phyloP scores from a whole-genome alignment of 2,888 invertebrate genomes.

The Eupithecia dodoneata region DNA sequence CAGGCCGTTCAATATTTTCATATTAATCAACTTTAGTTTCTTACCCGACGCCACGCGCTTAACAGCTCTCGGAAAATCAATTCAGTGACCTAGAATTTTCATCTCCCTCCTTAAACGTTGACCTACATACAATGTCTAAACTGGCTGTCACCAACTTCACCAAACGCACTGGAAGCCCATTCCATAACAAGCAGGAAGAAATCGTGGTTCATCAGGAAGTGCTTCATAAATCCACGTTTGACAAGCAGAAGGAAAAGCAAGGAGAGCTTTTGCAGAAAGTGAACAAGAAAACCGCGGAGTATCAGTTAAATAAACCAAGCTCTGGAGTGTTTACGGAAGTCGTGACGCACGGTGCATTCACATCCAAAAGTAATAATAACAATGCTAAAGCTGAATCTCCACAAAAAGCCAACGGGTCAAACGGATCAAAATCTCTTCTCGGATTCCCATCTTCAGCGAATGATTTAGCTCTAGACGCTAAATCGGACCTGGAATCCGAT shows the following conservation, averaged over 20 bases:
- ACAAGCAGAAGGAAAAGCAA: constrained; percentile 74
- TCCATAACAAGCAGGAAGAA: constrained; percentile 56
- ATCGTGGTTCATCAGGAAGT: constrained; percentile 66
- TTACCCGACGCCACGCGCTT: constrained; percentile 64
- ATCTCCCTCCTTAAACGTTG: constrained; percentile 58
- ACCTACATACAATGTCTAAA: constrained; percentile 69
- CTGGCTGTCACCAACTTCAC: constrained; percentile 71
- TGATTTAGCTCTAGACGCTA: constrained; percentile 76
- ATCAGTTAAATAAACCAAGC: constrained; percentile 72
- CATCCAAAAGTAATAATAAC: constrained; percentile 63
- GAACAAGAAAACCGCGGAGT: constrained; percentile 74
- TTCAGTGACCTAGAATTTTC: constrained; percentile 62
- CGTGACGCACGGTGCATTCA: constrained; percentile 76
- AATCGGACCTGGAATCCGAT: constrained; percentile 78
- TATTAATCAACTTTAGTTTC: constrained; percentile 69
- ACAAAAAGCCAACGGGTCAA: constrained; percentile 54
- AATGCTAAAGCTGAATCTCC: constrained; percentile 58
- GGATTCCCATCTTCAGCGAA: constrained; percentile 80
- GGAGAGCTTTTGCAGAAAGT: constrained; percentile 71
- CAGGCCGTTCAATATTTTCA: constrained; percentile 62
- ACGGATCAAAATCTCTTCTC: constrained; percentile 66
- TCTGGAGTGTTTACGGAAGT: constrained; percentile 79
- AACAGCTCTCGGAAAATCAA: constrained; percentile 61
- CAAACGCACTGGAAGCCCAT: constrained; percentile 61
- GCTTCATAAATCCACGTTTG: constrained; percentile 66